These are phyloP conservation scores for Scaptomyza graminum DNA, from an alignment of 1,140 invertebrate species.

Conservation along the genomic window DNA sequence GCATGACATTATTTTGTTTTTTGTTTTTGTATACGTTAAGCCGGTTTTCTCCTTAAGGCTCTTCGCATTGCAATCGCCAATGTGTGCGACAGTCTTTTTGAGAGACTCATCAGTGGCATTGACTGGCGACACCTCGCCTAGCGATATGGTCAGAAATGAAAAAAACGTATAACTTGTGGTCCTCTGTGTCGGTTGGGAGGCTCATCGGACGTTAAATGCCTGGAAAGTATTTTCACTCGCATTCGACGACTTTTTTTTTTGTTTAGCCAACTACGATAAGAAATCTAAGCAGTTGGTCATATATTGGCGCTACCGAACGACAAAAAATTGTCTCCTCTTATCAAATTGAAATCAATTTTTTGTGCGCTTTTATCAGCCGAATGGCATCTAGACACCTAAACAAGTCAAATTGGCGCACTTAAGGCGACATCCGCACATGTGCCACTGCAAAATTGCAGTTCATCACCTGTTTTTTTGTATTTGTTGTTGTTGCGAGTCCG, in stretches of 20 bases:
- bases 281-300: slow-evolving; percentile 31
- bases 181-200: slow-evolving; percentile 13
- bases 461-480: slow-evolving; percentile 29
- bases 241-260: slow-evolving; percentile 26
- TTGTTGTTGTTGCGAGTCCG: neutral
- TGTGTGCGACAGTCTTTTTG: neutral
- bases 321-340: slow-evolving; percentile 50
- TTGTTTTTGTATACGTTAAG: too few relatives aligned
- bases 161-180: neutral
- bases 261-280: slow-evolving; percentile 13
- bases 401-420: slow-evolving; percentile 75
- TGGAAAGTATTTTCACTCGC: slow-evolving; percentile 42
- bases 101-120: slow-evolving; percentile 20
- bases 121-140: slow-evolving; percentile 45
- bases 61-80: slow-evolving; percentile 7
- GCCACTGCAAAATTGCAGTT: slow-evolving; percentile 24
- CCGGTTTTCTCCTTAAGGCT: slow-evolving; percentile 23
- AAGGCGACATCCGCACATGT: slow-evolving; percentile 66
- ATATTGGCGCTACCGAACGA: slow-evolving; percentile 65
- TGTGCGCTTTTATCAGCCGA: slow-evolving; percentile 44
- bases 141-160: slow-evolving; percentile 9
- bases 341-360: slow-evolving; percentile 76
- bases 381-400: slow-evolving; percentile 77
- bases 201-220: slow-evolving; percentile 10
- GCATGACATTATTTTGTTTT: slow-evolving; percentile 69